Evolutionary conservation across 2,888 invertebrate genomes (phyloP).

Genomic region (Rhagonycha lutea): DNA sequence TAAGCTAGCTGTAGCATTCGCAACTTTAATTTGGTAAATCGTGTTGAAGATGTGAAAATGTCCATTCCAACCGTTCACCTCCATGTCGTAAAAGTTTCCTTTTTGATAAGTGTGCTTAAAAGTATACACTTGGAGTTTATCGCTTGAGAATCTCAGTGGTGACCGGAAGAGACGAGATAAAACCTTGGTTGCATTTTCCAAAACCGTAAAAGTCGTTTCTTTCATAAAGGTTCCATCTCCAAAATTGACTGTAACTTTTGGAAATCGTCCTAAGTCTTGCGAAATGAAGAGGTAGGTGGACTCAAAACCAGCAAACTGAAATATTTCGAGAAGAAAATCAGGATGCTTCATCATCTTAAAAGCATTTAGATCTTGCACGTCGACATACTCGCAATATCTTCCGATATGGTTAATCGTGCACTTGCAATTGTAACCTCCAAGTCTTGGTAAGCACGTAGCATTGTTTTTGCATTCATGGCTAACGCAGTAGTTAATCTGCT

Average conservation of each 20-base stretch:
- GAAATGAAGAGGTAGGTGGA: conserved; percentile 1
- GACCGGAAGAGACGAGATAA: background rate
- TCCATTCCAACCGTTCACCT: background rate
- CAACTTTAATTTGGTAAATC: background rate
- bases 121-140: background rate
- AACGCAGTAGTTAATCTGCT: background rate
- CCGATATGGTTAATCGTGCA: background rate
- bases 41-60: background rate
- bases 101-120: background rate
- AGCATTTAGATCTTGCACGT: background rate
- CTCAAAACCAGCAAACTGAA: background rate
- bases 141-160: background rate
- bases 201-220: background rate
- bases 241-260: conserved; percentile 2
- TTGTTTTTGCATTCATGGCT: background rate
- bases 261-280: background rate
- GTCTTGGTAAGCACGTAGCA: background rate
- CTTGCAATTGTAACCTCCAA: conserved; percentile 5
- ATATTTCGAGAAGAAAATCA: background rate
- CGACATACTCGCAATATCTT: background rate
- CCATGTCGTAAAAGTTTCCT: background rate
- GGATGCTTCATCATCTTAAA: background rate
- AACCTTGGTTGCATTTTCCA: background rate
- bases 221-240: background rate
- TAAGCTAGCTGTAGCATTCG: background rate